Evolutionary conservation across 2,797 vertebrate genomes (phyloP), one percentile per base, ranked within the genome.

Genomic region (Spheniscus humboldti): DNA sequence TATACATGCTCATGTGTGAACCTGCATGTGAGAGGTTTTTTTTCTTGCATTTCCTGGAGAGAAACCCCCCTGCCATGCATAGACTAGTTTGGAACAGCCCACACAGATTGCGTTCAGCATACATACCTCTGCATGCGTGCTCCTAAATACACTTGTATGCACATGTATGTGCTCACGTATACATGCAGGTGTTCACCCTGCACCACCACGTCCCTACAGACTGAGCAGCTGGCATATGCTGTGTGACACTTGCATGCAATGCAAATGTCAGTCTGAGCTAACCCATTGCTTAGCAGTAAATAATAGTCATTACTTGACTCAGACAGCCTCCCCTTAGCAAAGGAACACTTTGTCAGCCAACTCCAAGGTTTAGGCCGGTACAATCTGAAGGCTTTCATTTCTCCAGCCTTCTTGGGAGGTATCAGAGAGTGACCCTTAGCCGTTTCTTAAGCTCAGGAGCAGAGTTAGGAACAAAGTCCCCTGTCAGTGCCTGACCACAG

Each of bases 341-440:
- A 24, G 86, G 43, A 64, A 2, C 48, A 0, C 35, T 27, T 13
- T 10, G 10, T 3, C 59, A 69, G 81, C 50, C 83, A 60, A 0
- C 30, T 17, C 69, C 79, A 33, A 33, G 62, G 76, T 22, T 86
- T 25, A 47, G 62, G 41, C 14, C 50, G 7, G 57, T 0, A 1
- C 28, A 10, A 7, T 2, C 28, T 7, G 31, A 28, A 25, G 63
- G 66, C 27, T 67, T 57, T 52, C 11, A 1, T 50, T 35, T 45
- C 69, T 64, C 57, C 79, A 81, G 79, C 83, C 75, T 83, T 64
- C 57, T 88, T 45, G 83, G 93, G 88, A 80, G 76, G 80, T 80
- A 68, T 35, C 53, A 5, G 43, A 19, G 76, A 6, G 76, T 81
- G 83, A 92, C 86, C 88, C 50, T 20, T 24, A 22, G 48, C 43